These are phyloP conservation scores for Phalacrocorax pelagicus DNA, from an alignment of 2,113 vertebrate species.

Conservation along the genomic window DNA sequence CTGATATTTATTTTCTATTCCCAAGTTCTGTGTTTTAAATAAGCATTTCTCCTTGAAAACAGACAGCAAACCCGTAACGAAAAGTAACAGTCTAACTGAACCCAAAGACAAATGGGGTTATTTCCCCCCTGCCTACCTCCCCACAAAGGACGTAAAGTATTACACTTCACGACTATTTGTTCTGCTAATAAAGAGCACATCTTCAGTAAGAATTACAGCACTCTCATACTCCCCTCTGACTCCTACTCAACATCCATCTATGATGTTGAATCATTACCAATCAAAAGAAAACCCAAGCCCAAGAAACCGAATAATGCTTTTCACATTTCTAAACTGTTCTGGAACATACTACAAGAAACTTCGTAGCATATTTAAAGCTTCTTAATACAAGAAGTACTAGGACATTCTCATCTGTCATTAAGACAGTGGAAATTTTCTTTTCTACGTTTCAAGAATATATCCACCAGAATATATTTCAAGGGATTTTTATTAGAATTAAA, in stretches of 20 bases:
- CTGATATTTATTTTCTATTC: constrained; percentile 1
- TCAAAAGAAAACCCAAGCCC: background rate
- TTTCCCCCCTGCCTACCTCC: background rate
- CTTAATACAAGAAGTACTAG: background rate
- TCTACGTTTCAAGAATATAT: background rate
- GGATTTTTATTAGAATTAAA: background rate
- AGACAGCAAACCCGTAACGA: background rate
- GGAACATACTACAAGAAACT: background rate
- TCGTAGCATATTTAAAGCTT: background rate
- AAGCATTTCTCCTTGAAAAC: constrained; percentile 1
- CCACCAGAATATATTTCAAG: background rate
- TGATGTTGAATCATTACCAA: background rate
- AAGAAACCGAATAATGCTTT: background rate
- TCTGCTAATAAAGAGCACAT: background rate
- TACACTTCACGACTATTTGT: background rate
- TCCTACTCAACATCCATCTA: background rate
- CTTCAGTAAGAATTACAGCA: background rate
- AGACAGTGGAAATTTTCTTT: background rate
- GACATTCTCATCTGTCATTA: background rate
- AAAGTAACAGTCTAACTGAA: background rate
- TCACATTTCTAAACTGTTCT: background rate
- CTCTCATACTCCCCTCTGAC: background rate
- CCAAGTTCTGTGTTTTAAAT: background rate
- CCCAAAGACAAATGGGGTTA: background rate
- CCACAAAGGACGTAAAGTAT: background rate